Base-by-base conservation (phyloP, 2,797 vertebrate genomes). In the Odontamblyopus lacepedii region DNA sequence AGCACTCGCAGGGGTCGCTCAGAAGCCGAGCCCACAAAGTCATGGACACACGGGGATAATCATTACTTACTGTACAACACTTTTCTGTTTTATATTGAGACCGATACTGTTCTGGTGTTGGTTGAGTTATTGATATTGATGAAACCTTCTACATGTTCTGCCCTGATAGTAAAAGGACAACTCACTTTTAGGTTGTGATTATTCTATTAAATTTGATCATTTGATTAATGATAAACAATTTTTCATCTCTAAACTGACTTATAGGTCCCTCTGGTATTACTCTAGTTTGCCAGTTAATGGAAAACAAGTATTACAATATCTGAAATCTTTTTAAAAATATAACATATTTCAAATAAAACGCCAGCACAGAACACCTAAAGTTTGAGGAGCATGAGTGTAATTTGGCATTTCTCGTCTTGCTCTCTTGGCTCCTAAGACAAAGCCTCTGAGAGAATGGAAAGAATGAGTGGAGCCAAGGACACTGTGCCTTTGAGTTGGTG, bases 401-500 rank as follows among this genome's bases (percentile, higher is more conserved):
- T 93, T 92, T 92, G 88, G 89, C 84, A 63, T 89, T 88, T 84
- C 84, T 83, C 77, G 64, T 73, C 72, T 78, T 77, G 82, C 90
- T 87, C 80, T 83, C 64, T 83, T 87, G 87, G 90, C 86, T 85
- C 79, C 72, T 70, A 82, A 92, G 87, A 93, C 93, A 94, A 93
- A 93, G 89, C 90, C 91, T 88, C 87, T 92, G 90, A 93, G 91
- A 93, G 90, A 92, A 91, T 94, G 92, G 93, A 94, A 93, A 94
- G 89, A 94, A 91, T 94, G 91, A 95, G 91, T 92, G 79, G 88
- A 88, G 88, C 93, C 94, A 98, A 97, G 95, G 96, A 95, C 95
- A 95, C 89, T 78, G 88, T 91, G 95, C 91, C 96, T 97, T 98
- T 97, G 93, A 96, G 95, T 91, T 93, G 90, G 90, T 92, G 86